These are phyloP conservation scores for Odontocerum albicorne DNA, from an alignment of 2,888 invertebrate genomes.

Conservation along the genomic window DNA sequence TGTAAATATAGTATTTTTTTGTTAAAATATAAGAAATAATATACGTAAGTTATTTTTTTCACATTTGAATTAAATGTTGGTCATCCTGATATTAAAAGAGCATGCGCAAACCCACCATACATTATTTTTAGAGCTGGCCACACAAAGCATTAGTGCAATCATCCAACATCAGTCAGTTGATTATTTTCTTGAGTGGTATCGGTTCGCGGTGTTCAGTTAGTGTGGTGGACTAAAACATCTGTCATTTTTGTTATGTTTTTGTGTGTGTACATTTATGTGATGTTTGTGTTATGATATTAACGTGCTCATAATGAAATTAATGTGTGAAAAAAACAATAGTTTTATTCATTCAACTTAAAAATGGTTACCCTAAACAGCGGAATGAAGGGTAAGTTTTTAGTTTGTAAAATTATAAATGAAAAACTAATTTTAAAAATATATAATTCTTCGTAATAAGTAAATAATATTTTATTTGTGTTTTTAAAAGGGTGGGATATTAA, in stretches of 20 bases:
- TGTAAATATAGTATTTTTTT: no score
- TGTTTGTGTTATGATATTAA: constrained; percentile 9
- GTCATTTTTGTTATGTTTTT: constrained; percentile 26
- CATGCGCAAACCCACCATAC: no score
- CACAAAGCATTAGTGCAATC: no score
- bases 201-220: constrained; percentile 5
- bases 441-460: no score
- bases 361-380: constrained; percentile 33
- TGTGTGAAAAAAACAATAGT: constrained; percentile 20
- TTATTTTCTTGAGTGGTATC: constrained; percentile 5
- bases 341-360: constrained; percentile 26
- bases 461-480: no score
- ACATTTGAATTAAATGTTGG: no score
- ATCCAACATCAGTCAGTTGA: constrained; percentile 8
- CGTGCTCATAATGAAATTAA: constrained; percentile 26
- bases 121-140: constrained; percentile 13
- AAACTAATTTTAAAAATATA: constrained; percentile 4
- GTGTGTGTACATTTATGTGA: constrained; percentile 20
- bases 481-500: no score
- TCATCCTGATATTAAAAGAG: no score
- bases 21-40: no score
- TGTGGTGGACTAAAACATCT: constrained; percentile 14
- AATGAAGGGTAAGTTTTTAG: constrained; percentile 29
- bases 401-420: constrained; percentile 21
- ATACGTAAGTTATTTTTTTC: no score